Conservation (phyloP, 2,888 invertebrate genomes). For the Chloromyia formosa region DNA sequence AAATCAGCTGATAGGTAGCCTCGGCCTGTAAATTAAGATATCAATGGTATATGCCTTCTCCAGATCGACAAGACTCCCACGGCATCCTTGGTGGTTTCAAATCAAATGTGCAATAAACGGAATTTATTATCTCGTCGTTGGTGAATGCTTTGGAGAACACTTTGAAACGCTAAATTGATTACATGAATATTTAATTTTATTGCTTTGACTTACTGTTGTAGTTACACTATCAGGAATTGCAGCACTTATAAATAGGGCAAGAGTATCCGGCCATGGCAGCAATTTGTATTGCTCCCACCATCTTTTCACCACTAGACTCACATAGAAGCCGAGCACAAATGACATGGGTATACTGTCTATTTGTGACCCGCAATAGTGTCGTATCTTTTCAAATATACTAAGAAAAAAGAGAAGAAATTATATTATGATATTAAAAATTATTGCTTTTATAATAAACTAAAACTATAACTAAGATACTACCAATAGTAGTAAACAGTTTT, state of each 20-base stretch:
- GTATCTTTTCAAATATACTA: conserved; percentile 88
- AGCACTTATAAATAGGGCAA: conserved; percentile 90
- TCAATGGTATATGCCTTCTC: too few relatives aligned
- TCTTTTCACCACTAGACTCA: conserved; percentile 87
- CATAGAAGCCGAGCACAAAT: conserved; percentile 95
- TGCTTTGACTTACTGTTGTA: conserved; percentile 56
- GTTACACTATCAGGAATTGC: conserved; percentile 88
- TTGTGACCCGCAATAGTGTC: conserved; percentile 86
- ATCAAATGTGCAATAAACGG: too few relatives aligned
- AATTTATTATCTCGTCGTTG: too few relatives aligned
- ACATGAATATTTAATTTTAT: background rate
- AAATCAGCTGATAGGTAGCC: too few relatives aligned
- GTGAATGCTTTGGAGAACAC: background rate
- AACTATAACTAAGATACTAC: too few relatives aligned
- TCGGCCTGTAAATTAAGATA: too few relatives aligned
- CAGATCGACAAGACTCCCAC: too few relatives aligned
- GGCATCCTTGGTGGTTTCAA: too few relatives aligned
- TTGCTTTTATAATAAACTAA: too few relatives aligned
- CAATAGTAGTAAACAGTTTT: too few relatives aligned
- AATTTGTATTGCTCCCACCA: conserved; percentile 97
- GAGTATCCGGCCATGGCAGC: conserved; percentile 92
- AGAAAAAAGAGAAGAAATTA: conserved; percentile 58
- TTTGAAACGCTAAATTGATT: background rate
- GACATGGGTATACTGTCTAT: conserved; percentile 93
- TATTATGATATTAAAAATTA: background rate